Percentiles rank a stretch among this genome's conserved stretches.
Conservation (phyloP, 30 jellyfish, hydroid and myxozoan species). For the Cassiopea xamachana region DNA sequence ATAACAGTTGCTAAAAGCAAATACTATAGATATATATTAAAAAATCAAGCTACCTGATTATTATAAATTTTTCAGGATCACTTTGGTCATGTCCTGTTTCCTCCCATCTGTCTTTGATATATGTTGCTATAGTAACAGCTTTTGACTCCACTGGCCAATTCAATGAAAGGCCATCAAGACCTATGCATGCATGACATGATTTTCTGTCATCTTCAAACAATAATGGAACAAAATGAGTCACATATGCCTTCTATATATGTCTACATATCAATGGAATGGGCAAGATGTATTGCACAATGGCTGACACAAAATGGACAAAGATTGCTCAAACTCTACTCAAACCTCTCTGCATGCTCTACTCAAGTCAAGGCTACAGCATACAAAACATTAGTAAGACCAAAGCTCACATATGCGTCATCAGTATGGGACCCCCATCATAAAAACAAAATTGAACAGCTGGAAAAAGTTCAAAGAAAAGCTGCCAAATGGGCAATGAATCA, state of each 20-base stretch:
- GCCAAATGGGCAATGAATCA: too few relatives aligned
- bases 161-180: constrained; percentile 84
- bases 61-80: constrained; percentile 25
- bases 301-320: not conserved
- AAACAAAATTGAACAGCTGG: too few relatives aligned
- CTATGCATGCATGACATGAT: constrained; percentile 66
- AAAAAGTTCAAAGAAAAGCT: too few relatives aligned
- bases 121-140: constrained; percentile 87
- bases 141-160: constrained; percentile 95
- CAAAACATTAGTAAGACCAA: too few relatives aligned
- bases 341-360: too few relatives aligned
- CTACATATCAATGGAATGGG: not conserved
- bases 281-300: not conserved
- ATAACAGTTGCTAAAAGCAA: not conserved
- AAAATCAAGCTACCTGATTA: constrained; percentile 2
- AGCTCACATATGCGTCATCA: too few relatives aligned
- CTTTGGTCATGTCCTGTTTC: constrained; percentile 57
- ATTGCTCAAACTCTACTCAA: too few relatives aligned
- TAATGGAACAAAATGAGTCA: too few relatives aligned
- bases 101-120: constrained; percentile 78
- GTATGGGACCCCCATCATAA: too few relatives aligned
- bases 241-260: too few relatives aligned
- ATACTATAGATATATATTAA: not conserved
- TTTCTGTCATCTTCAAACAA: not conserved
- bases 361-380: too few relatives aligned